Base-by-base conservation (phyloP, 2,888 invertebrate species). In the Nemotelus nigrinus region DNA sequence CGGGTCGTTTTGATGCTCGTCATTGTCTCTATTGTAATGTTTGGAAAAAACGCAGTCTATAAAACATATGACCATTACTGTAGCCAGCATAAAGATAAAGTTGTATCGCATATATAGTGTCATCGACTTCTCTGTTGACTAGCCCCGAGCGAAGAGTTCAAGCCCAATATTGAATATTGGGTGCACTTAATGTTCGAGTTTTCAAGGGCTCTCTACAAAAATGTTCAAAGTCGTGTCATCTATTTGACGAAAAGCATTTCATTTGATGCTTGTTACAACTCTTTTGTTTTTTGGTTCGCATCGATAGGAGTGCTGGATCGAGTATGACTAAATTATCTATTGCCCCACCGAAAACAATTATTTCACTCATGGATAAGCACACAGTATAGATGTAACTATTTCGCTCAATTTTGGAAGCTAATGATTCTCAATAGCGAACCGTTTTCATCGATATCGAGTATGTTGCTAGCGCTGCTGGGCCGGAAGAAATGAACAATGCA, bases 21-120 rank as follows among this genome's bases (percentile, higher is more conserved):
- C 53, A 53, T 63, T 65, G 50, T 39, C 44, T 41, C 41, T 6
- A 4, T 48, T 65, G 39, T 3, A 4, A 76, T 79, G 55, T 77
- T 64, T 50, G 75, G 76, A 77, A 76, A 68, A 63, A 47, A 78
- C 78, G 80, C 80, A 80, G 80, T 81, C 80, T 77, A 81, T 80
- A 80, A 79, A 70, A 44, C 70, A 78, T 78, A 81, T 79, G 81
- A 81, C 82, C 80, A 80, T 80, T 76, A 81, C 79, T 77, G 82
- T 74, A 80, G 81, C 82, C 82, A 82, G 79, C 80, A 80, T 81
- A 79, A 77, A 81, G 76, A 76, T 65, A 77, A 80, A 78, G 76
- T 80, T 78, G 74, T 78, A 78, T 79, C 80, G 76, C 80, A 79
- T 78, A 79, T 80, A 80, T 82, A 82, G 81, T 82, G 82, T 81